Evolutionary conservation across 2,113 vertebrate species (phyloP).

Genomic region (Cepphus grylle): DNA sequence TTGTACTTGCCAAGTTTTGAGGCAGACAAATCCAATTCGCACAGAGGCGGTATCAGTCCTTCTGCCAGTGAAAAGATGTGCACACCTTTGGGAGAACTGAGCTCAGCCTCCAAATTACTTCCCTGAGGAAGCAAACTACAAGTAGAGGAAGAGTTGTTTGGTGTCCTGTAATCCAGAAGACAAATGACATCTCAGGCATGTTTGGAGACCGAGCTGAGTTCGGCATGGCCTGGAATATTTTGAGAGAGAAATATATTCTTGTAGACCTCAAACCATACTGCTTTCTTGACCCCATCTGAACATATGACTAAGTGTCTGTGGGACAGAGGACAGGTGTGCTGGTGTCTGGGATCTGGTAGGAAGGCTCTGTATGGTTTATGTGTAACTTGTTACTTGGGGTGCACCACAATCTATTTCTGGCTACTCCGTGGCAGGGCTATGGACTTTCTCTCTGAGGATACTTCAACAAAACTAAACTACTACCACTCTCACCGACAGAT

Average conservation of each 20-base stretch:
- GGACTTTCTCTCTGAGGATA: not conserved
- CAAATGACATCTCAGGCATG: not conserved
- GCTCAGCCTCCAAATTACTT: not conserved
- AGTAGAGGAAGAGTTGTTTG: not conserved
- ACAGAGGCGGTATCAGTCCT: not conserved
- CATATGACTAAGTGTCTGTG: not conserved
- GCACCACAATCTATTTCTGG: constrained; percentile 1
- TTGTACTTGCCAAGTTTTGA: not conserved
- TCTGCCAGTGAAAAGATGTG: not conserved
- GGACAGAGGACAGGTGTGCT: not conserved
- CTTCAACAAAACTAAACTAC: not conserved
- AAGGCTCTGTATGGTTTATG: not conserved
- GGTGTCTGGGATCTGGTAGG: not conserved
- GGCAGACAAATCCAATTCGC: not conserved
- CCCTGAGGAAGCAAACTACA: not conserved
- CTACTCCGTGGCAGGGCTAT: not conserved
- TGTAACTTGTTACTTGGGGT: not conserved
- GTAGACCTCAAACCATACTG: not conserved
- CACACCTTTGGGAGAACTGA: not conserved
- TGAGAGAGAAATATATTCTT: not conserved
- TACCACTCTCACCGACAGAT: not conserved
- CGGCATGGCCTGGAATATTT: not conserved
- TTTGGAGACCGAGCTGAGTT: not conserved
- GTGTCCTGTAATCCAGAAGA: not conserved
- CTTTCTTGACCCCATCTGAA: not conserved